Conservation (phyloP, 1,140 invertebrate genomes). For the Camponotus pennsylvanicus region DNA sequence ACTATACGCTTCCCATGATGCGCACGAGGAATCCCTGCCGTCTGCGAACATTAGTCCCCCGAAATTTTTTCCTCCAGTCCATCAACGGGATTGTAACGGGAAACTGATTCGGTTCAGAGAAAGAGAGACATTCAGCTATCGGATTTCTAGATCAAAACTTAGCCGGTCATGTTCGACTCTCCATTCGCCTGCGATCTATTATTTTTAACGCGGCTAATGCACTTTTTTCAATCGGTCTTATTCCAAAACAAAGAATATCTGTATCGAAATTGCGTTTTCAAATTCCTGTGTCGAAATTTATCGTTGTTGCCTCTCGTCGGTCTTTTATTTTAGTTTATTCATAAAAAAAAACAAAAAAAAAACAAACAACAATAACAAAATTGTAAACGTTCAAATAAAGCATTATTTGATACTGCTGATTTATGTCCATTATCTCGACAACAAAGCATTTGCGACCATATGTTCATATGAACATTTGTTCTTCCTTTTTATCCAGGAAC, state of each 20-base stretch:
- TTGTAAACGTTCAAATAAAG: no score
- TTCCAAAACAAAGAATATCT: neutral
- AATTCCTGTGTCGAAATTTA: neutral
- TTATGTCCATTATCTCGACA: no score
- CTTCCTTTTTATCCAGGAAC: no score
- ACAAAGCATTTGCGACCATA: no score
- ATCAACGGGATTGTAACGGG: conserved; percentile 38
- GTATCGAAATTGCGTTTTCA: conserved; percentile 52
- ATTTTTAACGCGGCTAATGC: conserved; percentile 55
- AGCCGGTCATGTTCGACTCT: conserved; percentile 14
- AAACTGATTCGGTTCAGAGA: conserved; percentile 22
- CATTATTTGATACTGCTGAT: no score
- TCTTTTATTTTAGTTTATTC: neutral
- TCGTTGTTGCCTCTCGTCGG: neutral
- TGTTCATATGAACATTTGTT: no score
- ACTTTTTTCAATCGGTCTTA: conserved; percentile 38
- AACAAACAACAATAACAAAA: no score
- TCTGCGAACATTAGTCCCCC: conserved; percentile 3
- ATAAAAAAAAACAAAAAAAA: no score
- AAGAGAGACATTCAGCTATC: conserved; percentile 49
- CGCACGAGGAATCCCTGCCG: neutral
- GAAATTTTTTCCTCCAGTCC: conserved; percentile 43
- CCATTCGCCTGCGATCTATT: conserved; percentile 11
- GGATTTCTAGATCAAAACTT: conserved; percentile 64
- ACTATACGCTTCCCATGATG: neutral